Base-by-base conservation (phyloP, 2,797 vertebrate genomes). In the Coregonus suidteri region DNA sequence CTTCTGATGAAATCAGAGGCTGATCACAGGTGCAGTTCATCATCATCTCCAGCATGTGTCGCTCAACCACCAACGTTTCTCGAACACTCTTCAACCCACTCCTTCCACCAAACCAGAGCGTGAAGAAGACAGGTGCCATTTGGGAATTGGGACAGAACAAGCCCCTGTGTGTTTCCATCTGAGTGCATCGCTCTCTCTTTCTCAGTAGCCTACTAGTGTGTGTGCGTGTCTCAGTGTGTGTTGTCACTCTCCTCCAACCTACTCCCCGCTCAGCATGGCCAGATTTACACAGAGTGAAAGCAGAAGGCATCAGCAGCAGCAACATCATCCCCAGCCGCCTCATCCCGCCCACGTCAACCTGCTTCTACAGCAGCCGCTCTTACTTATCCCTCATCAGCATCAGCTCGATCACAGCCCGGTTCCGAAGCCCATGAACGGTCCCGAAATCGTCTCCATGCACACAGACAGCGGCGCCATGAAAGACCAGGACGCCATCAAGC, bases 401-500 rank as follows among this genome's bases (percentile, higher is more conserved):
- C 94, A 94, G 90, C 91, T 93, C 91, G 90, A 92, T 76, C 93
- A 91, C 91, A 91, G 93, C 92, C 88, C 94, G 89, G 88, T 91
- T 62, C 93, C 93, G 80, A 95, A 96, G 92, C 94, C 94, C 94
- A 95, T 96, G 95, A 96, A 95, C 95, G 95, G 94, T 87, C 93
- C 95, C 92, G 95, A 96, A 94, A 91, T 93, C 93, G 94, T 95
- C 93, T 95, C 94, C 90, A 93, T 95, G 89, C 96, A 96, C 94
- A 94, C 96, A 93, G 96, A 97, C 94, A 96, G 92, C 92, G 94
- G 94, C 94, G 93, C 91, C 94, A 96, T 97, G 96, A 98, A 98
- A 95, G 97, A 98, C 94, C 96, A 97, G 93, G 97, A 98, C 93
- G 97, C 97, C 92, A 99, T 99, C 93, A 98, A 98, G 95, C 96